These are phyloP conservation scores for Anthophora plumipes DNA, from an alignment of 2,888 invertebrate genomes.

Conservation along the genomic window DNA sequence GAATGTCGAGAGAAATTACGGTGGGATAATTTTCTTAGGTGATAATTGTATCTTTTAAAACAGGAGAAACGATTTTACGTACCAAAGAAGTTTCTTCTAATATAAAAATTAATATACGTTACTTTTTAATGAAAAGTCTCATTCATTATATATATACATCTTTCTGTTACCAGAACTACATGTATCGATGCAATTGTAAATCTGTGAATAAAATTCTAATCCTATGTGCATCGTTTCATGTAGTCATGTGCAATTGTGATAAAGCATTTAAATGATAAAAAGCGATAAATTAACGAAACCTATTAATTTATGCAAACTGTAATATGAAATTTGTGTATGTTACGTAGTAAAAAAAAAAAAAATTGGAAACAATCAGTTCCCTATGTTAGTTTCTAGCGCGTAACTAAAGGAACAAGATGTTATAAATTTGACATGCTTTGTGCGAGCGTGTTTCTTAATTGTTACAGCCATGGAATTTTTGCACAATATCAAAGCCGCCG, in stretches of 20 bases:
- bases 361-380: conserved; percentile 38
- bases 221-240: conserved; percentile 50
- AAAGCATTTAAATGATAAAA: conserved; percentile 53
- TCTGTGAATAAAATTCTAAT: conserved; percentile 59
- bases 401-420: conserved; percentile 38
- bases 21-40: not conserved
- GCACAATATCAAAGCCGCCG: conserved; percentile 37
- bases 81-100: conserved; percentile 42
- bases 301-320: conserved; percentile 46
- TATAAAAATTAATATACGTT: conserved; percentile 4
- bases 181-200: conserved; percentile 56
- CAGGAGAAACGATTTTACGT: conserved; percentile 9
- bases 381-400: conserved; percentile 37
- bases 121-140: conserved; percentile 7
- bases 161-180: conserved; percentile 61
- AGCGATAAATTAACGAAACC: conserved; percentile 36
- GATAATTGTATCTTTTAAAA: not conserved
- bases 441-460: conserved; percentile 63
- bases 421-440: conserved; percentile 58
- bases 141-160: conserved; percentile 38
- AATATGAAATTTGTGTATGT: conserved; percentile 48
- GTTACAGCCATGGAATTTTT: conserved; percentile 56
- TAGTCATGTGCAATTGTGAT: conserved; percentile 64
- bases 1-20: conserved; percentile 23
- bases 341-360: conserved; percentile 25